Evolutionary conservation across 2,888 invertebrate genomes (phyloP).

Genomic region (Gasteruption jaculator): DNA sequence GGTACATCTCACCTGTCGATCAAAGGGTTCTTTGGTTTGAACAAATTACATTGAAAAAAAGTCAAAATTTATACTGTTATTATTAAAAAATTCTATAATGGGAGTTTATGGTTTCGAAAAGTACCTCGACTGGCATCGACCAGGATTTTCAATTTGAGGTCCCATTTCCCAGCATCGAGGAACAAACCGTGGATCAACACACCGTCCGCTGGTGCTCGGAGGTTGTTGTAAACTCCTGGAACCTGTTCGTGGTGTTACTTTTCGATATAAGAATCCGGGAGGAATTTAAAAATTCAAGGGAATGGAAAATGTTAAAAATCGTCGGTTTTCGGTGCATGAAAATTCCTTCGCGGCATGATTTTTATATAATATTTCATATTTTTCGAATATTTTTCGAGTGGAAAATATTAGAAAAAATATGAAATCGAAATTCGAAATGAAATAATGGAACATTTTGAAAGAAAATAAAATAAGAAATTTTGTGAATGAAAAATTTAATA

Average conservation of each 20-base stretch:
- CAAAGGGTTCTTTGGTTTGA: background rate
- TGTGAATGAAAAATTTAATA: too few relatives aligned
- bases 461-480: too few relatives aligned
- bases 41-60: too few relatives aligned
- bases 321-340: too few relatives aligned
- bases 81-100: conserved; percentile 1
- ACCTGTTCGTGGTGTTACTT: too few relatives aligned
- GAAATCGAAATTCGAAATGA: too few relatives aligned
- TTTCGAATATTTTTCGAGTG: too few relatives aligned
- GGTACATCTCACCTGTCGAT: conserved; percentile 69
- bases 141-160: conserved; percentile 60
- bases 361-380: conserved; percentile 40
- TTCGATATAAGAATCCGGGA: conserved; percentile 28
- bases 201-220: conserved; percentile 62
- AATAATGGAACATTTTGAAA: too few relatives aligned
- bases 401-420: too few relatives aligned
- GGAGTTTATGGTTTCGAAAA: conserved; percentile 26
- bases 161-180: conserved; percentile 87
- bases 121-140: conserved; percentile 75
- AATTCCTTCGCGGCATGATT: too few relatives aligned
- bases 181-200: conserved; percentile 77
- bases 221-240: conserved; percentile 54
- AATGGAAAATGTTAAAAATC: conserved; percentile 4
- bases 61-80: background rate
- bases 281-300: conserved; percentile 28